phyloP scores from a whole-genome alignment of 2,888 invertebrate species.

The Lepidocyrtoides sp. region DNA sequence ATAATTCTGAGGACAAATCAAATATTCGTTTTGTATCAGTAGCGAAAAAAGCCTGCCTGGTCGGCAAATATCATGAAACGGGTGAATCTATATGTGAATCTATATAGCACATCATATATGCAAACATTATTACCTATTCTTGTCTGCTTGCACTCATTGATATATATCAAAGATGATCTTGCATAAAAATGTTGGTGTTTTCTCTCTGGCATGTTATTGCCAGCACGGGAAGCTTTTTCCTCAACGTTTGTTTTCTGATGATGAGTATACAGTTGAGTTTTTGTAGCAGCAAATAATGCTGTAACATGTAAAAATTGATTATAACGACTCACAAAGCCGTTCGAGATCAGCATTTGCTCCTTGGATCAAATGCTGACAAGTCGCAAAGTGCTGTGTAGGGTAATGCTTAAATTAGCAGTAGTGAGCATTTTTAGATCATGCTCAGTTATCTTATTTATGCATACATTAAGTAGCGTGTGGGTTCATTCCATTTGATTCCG shows the following conservation, averaged over 20 bases:
- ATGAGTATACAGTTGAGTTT: no score
- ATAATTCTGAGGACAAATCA: no score
- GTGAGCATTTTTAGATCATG: neutral
- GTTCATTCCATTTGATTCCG: constrained; percentile 28
- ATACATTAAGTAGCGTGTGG: neutral
- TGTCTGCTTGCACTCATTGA: no score
- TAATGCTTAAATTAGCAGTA: neutral
- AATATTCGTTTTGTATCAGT: no score
- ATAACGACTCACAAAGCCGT: constrained; percentile 64
- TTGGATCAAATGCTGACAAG: constrained; percentile 67
- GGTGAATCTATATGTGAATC: no score
- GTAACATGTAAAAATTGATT: constrained; percentile 28
- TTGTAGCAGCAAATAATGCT: neutral
- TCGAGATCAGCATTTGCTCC: constrained; percentile 70
- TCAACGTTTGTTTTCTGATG: neutral
- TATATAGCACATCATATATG: no score
- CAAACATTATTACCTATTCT: no score
- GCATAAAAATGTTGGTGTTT: neutral
- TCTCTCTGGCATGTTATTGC: neutral
- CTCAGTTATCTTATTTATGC: neutral
- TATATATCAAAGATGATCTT: no score
- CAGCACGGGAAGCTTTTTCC: neutral
- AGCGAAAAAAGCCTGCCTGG: no score
- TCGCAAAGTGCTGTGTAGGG: neutral
- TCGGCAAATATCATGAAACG: no score